Conservation (phyloP, 2,113 vertebrate species). For the Stercorarius parasiticus region DNA sequence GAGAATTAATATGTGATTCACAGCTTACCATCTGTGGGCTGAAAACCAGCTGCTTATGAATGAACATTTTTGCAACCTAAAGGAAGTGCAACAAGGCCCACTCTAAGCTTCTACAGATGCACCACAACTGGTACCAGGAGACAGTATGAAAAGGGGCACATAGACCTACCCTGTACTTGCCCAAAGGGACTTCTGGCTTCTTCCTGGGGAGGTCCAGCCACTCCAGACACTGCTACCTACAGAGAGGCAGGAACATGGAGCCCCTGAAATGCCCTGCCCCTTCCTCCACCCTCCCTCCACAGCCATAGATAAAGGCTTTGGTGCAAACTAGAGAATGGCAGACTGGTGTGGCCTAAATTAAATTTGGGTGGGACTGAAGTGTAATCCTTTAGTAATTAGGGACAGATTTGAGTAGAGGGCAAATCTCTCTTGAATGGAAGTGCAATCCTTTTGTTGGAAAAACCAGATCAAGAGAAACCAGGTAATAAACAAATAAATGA, state of each 20-base stretch:
- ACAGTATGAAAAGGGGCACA: fast-evolving
- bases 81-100: fast-evolving
- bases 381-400: neutral
- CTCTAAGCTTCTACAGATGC: fast-evolving
- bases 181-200: fast-evolving
- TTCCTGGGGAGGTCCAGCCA: fast-evolving
- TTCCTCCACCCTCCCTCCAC: fast-evolving
- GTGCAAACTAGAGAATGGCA: fast-evolving
- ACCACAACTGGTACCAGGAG: fast-evolving
- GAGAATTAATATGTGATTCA: neutral
- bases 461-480: no score
- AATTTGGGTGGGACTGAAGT: neutral
- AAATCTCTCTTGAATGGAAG: no score
- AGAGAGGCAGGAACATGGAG: fast-evolving
- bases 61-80: neutral
- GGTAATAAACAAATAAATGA: neutral
- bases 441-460: no score
- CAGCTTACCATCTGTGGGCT: neutral
- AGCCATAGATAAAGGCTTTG: neutral
- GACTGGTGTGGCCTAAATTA: neutral
- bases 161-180: fast-evolving
- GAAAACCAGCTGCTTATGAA: neutral
- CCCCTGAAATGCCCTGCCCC: fast-evolving
- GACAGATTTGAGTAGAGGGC: neutral
- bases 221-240: fast-evolving